These are phyloP conservation scores for Calyptomena viridis DNA, from an alignment of 2,113 vertebrate species.

Conservation along the genomic window DNA sequence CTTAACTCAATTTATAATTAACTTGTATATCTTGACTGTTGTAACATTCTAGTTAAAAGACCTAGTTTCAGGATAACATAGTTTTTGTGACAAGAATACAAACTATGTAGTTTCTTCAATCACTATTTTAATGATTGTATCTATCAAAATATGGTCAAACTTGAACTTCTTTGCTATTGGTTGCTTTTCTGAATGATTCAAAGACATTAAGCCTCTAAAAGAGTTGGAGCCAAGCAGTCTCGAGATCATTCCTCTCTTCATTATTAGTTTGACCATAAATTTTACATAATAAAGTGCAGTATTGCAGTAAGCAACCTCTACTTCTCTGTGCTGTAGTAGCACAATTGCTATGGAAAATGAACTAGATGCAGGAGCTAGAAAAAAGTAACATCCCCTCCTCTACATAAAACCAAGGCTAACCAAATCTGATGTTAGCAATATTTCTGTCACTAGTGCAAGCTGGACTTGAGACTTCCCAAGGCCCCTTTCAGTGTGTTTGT, in stretches of 20 bases:
- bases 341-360: background rate
- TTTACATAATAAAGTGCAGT: background rate
- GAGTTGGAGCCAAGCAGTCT: no score
- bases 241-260: background rate
- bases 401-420: background rate
- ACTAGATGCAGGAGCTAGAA: background rate
- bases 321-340: background rate
- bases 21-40: background rate
- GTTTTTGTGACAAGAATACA: background rate
- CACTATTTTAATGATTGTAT: background rate
- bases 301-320: background rate
- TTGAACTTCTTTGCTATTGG: background rate
- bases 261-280: background rate
- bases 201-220: no score
- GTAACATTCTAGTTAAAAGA: background rate
- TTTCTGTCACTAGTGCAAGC: background rate
- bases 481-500: background rate
- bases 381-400: background rate
- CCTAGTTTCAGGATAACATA: background rate
- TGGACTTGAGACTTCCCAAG: background rate
- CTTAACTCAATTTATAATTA: background rate
- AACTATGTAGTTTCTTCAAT: background rate
- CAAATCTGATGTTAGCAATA: background rate
- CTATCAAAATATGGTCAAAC: background rate
- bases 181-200: no score